These are phyloP conservation scores for Oscheius onirici DNA, from an alignment of 2,888 invertebrate genomes.

Conservation along the genomic window DNA sequence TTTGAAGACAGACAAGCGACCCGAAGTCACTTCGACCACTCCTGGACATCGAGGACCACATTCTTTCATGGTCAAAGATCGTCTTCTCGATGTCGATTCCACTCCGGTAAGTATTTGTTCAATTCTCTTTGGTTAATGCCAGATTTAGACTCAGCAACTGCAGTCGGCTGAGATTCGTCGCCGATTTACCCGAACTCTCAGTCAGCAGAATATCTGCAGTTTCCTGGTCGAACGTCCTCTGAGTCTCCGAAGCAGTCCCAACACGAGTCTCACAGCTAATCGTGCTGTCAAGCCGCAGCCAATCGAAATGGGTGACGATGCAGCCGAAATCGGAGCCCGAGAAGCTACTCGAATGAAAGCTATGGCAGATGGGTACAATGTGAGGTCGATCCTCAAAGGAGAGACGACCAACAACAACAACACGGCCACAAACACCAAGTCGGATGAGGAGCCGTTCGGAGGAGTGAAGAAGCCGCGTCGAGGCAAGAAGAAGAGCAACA, in stretches of 20 bases:
- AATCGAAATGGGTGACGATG: conserved; percentile 3
- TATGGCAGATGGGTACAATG: neutral
- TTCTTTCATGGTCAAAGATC: neutral
- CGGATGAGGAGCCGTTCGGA: too few relatives aligned
- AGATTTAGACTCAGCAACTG: neutral
- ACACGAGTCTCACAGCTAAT: neutral
- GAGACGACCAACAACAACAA: too few relatives aligned
- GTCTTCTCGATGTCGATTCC: conserved; percentile 1
- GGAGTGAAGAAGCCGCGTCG: too few relatives aligned
- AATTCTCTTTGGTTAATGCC: neutral
- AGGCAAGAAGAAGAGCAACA: too few relatives aligned
- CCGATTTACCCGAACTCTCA: neutral
- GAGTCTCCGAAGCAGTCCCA: neutral
- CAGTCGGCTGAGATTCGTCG: neutral
- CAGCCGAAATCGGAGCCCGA: conserved; percentile 5
- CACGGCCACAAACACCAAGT: too few relatives aligned
- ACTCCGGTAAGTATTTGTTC: too few relatives aligned
- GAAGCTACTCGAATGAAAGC: neutral
- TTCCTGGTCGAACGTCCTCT: neutral
- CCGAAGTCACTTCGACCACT: neutral
- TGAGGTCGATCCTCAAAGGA: neutral
- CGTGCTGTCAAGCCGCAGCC: neutral
- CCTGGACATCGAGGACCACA: neutral
- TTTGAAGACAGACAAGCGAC: neutral
- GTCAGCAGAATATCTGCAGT: neutral